phyloP scores from a whole-genome alignment of 2,797 vertebrate genomes.

The Takifugu rubripes region DNA sequence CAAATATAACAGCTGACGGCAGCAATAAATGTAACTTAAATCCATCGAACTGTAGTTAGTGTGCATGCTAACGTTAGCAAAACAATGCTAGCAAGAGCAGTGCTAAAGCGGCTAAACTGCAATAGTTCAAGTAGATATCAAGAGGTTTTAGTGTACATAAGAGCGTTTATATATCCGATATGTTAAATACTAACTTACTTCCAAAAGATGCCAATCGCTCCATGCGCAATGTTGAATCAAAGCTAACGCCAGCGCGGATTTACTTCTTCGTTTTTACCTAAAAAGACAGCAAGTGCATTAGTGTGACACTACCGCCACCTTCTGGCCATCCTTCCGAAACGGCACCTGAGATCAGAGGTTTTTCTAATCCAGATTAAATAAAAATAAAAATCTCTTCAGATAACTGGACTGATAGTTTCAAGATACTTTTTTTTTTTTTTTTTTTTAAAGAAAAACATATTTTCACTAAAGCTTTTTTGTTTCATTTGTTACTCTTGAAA shows the following conservation, averaged over 20 bases:
- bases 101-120: background rate
- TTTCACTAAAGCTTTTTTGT: no score
- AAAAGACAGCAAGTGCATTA: background rate
- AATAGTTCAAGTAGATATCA: fast-evolving
- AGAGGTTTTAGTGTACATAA: fast-evolving
- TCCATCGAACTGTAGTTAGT: background rate
- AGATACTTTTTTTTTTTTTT: no score
- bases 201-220: conserved; percentile 75
- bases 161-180: fast-evolving
- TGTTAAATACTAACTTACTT: conserved; percentile 59
- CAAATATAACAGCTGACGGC: no score
- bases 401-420: no score
- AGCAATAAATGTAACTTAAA: no score
- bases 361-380: no score
- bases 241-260: conserved; percentile 1
- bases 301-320: conserved; percentile 3
- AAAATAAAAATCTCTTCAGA: no score
- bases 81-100: conserved; percentile 5
- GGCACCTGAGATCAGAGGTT: no score
- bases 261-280: background rate
- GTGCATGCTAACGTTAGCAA: conserved; percentile 30
- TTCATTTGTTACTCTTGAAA: no score
- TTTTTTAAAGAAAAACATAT: no score
- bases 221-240: conserved; percentile 52
- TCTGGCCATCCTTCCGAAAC: background rate